These are phyloP conservation scores for Caenorhabditis sp. DNA, from an alignment of 2,888 invertebrate species.

Conservation along the genomic window DNA sequence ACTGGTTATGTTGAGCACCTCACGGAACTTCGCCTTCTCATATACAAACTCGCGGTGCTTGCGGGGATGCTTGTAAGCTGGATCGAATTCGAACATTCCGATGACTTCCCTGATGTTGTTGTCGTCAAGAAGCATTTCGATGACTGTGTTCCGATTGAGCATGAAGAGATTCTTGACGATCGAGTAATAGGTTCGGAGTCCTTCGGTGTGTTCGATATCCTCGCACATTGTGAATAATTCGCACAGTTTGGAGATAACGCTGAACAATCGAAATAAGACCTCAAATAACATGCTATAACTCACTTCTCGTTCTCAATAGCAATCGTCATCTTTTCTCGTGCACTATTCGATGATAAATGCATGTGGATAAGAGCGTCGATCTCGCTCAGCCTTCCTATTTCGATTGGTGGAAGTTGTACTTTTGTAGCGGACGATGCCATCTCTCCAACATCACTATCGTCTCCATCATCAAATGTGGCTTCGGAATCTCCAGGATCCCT, in stretches of 20 bases:
- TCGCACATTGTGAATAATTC: conserved; percentile 98
- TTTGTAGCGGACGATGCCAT: conserved; percentile 45
- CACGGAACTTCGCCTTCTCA: conserved; percentile 89
- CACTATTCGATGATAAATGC: conserved; percentile 91
- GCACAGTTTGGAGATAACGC: conserved; percentile 93
- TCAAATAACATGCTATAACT: conserved; percentile 12
- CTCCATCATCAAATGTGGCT: conserved; percentile 68
- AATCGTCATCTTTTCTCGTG: conserved; percentile 95
- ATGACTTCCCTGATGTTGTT: conserved; percentile 89
- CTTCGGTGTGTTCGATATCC: conserved; percentile 95
- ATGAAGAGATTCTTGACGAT: conserved; percentile 99
- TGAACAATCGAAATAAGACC: conserved; percentile 30
- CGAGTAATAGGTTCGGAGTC: conserved; percentile 90
- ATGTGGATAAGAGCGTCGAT: conserved; percentile 88
- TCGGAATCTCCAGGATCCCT: conserved; percentile 96
- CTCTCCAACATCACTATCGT: conserved; percentile 64
- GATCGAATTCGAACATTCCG: conserved; percentile 95
- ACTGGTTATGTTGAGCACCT: conserved; percentile 94
- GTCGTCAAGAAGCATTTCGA: conserved; percentile 89
- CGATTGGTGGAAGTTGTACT: conserved; percentile 89
- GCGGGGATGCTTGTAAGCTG: conserved; percentile 85
- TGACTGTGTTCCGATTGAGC: conserved; percentile 94
- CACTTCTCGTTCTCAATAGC: conserved; percentile 93
- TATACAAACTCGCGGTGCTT: conserved; percentile 96
- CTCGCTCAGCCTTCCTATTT: conserved; percentile 94